These are phyloP conservation scores for Dusona sp. DNA, from an alignment of 2,888 invertebrate genomes.

Conservation along the genomic window DNA sequence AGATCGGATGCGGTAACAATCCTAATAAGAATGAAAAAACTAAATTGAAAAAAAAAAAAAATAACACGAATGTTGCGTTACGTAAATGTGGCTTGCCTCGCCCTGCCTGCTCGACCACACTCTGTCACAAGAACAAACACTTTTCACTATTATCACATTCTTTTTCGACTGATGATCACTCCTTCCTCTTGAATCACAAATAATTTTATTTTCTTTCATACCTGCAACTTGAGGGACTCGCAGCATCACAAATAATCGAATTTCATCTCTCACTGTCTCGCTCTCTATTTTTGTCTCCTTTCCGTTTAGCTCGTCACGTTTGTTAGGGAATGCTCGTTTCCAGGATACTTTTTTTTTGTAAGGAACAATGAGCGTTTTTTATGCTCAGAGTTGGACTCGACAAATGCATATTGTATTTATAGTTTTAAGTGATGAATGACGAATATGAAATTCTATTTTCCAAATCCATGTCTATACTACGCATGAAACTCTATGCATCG, in stretches of 20 bases:
- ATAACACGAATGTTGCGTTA: conserved; percentile 44
- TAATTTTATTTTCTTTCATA: conserved; percentile 14
- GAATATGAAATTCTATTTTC: conserved; percentile 40
- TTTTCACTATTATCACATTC: conserved; percentile 46
- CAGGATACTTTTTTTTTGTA: conserved; percentile 57
- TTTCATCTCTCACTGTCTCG: conserved; percentile 34
- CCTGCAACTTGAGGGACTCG: conserved; percentile 61
- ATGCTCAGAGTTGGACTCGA: conserved; percentile 34
- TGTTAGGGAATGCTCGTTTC: conserved; percentile 63
- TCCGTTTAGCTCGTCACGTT: conserved; percentile 55
- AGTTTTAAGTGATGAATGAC: conserved; percentile 52
- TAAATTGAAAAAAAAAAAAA: conserved; percentile 28
- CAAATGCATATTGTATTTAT: conserved; percentile 54
- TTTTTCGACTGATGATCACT: background rate
- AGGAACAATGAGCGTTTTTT: conserved; percentile 15
- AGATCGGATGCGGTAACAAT: conserved; percentile 84
- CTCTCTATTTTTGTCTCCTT: conserved; percentile 29
- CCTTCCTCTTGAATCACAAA: background rate
- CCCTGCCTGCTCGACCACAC: conserved; percentile 67
- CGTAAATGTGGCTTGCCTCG: conserved; percentile 67
- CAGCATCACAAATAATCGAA: conserved; percentile 52
- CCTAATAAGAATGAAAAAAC: conserved; percentile 42
- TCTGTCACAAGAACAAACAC: conserved; percentile 48
- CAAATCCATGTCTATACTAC: conserved; percentile 32
- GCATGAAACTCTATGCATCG: conserved; percentile 61